A percentile compares a stretch with the other conserved stretches of the same genome.
phyloP scores from a whole-genome alignment of 2,888 invertebrate species.

The Tryphoninae sp. region DNA sequence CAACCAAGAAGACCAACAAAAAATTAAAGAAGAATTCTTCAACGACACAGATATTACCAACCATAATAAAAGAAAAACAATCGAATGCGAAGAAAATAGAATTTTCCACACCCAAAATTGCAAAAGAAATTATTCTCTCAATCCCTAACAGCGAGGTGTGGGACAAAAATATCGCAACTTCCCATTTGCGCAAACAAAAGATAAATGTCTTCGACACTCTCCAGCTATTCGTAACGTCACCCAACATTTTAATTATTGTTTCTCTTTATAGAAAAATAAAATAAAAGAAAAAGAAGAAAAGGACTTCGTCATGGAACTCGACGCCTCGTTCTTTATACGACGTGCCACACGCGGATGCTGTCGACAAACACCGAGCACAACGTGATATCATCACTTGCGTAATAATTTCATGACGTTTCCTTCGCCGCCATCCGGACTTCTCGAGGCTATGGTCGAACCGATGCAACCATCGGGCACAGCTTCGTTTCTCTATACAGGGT shows the following conservation, averaged over 20 bases:
- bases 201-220: slow-evolving; percentile 24
- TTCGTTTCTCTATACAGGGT: not conserved
- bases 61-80: slow-evolving; percentile 6
- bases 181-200: slow-evolving; percentile 49
- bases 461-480: slow-evolving; percentile 6
- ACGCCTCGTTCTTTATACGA: not conserved
- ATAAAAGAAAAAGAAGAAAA: slow-evolving; percentile 3
- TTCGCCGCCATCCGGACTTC: slow-evolving; percentile 61
- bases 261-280: not conserved
- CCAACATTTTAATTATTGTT: slow-evolving; percentile 33
- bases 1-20: too few relatives aligned
- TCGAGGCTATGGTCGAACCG: slow-evolving; percentile 30
- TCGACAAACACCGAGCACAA: not conserved
- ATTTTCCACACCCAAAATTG: slow-evolving; percentile 35
- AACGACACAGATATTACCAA: not conserved
- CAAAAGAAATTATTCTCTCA: slow-evolving; percentile 37
- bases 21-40: too few relatives aligned
- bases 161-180: slow-evolving; percentile 26
- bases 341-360: not conserved
- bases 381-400: slow-evolving; percentile 10
- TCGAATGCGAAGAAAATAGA: slow-evolving; percentile 14
- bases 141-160: slow-evolving; percentile 37
- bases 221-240: slow-evolving; percentile 23
- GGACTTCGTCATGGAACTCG: not conserved
- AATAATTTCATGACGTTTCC: slow-evolving; percentile 63